Conservation (phyloP, 2,113 vertebrate genomes). For the Saguinus midas region DNA sequence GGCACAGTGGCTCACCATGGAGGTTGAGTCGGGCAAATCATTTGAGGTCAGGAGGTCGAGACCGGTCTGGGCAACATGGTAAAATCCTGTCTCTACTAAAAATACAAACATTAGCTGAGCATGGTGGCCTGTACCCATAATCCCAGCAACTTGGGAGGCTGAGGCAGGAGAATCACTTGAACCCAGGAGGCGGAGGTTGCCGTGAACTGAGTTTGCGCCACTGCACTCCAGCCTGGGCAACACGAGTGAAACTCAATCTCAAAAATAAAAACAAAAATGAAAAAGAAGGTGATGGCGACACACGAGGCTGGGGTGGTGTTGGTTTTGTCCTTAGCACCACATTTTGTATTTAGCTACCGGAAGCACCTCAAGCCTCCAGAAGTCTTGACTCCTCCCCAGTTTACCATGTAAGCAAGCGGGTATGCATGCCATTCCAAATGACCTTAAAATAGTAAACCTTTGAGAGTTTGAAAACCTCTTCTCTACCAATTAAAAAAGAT, state of each 20-base stretch:
- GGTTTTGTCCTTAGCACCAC: too few relatives aligned
- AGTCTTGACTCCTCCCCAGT: rapidly evolving
- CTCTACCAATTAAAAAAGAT: not conserved
- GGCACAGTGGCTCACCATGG: not conserved
- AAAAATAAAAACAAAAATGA: too few relatives aligned
- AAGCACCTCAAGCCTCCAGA: not conserved
- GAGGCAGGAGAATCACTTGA: too few relatives aligned
- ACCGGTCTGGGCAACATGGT: not conserved
- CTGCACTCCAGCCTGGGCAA: too few relatives aligned
- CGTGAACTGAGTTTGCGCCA: too few relatives aligned
- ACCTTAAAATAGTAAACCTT: not conserved
- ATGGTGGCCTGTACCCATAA: rapidly evolving
- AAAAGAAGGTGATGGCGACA: too few relatives aligned
- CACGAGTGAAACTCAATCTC: too few relatives aligned
- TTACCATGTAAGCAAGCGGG: rapidly evolving
- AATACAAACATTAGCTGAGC: not conserved
- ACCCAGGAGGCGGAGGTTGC: too few relatives aligned
- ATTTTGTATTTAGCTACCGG: rapidly evolving
- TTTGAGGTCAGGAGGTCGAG: not conserved
- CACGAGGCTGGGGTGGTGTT: rapidly evolving
- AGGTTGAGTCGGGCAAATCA: not conserved
- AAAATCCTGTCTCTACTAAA: not conserved
- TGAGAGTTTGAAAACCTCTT: not conserved
- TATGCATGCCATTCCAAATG: rapidly evolving
- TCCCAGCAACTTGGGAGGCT: not conserved